Evolutionary conservation across 30 jellyfish, hydroid and myxozoan species (phyloP).

Genomic region (Cassiopea andromeda): DNA sequence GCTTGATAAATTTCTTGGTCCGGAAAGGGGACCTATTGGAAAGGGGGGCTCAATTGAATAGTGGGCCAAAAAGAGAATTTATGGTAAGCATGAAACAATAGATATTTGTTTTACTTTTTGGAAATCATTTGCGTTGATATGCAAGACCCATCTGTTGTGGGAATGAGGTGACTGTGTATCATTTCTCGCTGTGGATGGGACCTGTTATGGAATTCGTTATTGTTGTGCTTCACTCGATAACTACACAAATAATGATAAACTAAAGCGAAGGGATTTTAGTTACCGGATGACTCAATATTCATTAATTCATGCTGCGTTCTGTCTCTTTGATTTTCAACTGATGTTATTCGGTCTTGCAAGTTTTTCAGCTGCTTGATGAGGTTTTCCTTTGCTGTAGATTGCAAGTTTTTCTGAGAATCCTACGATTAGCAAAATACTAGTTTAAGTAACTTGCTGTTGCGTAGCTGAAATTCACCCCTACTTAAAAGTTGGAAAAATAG

Average conservation of each 20-base stretch:
- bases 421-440: neutral
- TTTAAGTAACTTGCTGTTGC: neutral
- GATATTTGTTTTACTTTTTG: too few relatives aligned
- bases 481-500: too few relatives aligned
- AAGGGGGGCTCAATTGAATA: too few relatives aligned
- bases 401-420: slow-evolving; percentile 53
- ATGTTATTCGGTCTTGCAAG: slow-evolving; percentile 13
- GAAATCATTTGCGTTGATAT: neutral
- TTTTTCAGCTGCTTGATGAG: slow-evolving; percentile 25
- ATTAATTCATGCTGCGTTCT: slow-evolving; percentile 13
- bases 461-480: too few relatives aligned
- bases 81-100: too few relatives aligned
- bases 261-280: neutral
- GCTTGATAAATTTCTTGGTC: too few relatives aligned
- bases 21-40: too few relatives aligned
- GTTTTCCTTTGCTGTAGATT: slow-evolving; percentile 27
- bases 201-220: too few relatives aligned
- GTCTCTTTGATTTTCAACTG: slow-evolving; percentile 38
- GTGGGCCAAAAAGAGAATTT: too few relatives aligned
- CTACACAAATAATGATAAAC: neutral
- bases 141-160: neutral
- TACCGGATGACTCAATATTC: slow-evolving; percentile 47
- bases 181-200: too few relatives aligned
- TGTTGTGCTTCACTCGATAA: too few relatives aligned
- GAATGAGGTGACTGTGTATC: too few relatives aligned